Evolutionary conservation across 2,797 vertebrate species (phyloP), one percentile per base, ranked within the genome.

Genomic region (Cryptoprocta ferox): DNA sequence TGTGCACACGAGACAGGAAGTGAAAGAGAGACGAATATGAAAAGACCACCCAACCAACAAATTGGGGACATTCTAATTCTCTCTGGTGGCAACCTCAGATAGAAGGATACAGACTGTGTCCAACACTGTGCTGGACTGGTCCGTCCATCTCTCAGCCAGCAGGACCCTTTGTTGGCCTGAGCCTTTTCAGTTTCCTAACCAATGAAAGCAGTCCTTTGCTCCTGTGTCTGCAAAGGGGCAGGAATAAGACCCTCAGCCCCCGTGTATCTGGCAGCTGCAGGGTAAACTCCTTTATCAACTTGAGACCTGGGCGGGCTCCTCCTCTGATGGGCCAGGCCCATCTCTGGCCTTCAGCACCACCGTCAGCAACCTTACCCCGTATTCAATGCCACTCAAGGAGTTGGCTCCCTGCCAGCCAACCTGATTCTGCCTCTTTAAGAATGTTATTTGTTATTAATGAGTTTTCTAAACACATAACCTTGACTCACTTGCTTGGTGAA

Each of bases 401-500:
- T 5, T 95, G 85, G 32, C 88, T 89, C 15, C 37, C 70, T 24
- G 30, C 91, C 78, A 78, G 50, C 32, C 73, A 6, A 3, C 42
- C 82, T 35, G 48, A 50, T 32, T 79, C 75, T 83, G 19, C 95
- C 79, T 89, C 59, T 96, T 95, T 96, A 86, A 91, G 90, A 50
- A 80, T 68, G 68, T 50, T 90, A 70, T 71, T 89, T 89, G 91
- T 70, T 96, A 95, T 86, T 95, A 89, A 86, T 91, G 82, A 86
- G 48, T 82, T 97, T 95, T 87, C 89, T 86, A 76, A 89, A 83
- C 96, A 96, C 53, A 94, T 80, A 90, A 94, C 53, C 91, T 93
- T 92, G 91, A 96, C 95, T 97, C 9, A 1, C 66, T 86, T 73
- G 59, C 91, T 85, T 88, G 48, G 39, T 95, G 82, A 83, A 85